These are phyloP conservation scores for Eucriotettix oculatus DNA, from an alignment of 2,888 invertebrate genomes.

Conservation along the genomic window DNA sequence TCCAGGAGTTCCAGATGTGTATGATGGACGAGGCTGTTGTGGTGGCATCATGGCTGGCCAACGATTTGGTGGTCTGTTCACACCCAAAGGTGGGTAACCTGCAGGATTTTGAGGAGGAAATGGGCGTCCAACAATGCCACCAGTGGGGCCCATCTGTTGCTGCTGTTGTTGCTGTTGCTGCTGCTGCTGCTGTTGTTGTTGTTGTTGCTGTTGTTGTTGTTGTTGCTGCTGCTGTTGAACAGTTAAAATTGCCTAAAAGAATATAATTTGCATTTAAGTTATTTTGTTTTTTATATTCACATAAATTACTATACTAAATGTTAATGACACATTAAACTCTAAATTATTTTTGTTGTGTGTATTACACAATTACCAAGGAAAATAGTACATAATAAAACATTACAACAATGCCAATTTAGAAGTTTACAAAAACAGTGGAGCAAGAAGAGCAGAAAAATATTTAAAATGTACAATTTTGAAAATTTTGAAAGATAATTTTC, in stretches of 20 bases:
- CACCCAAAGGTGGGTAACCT: not conserved
- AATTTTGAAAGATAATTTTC: too few species aligned
- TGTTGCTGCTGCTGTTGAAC: conserved; percentile 6
- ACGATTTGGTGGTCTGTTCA: conserved; percentile 30
- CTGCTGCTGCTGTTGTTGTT: conserved; percentile 22
- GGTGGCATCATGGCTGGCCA: conserved; percentile 27
- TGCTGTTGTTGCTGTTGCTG: conserved; percentile 23
- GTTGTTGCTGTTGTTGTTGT: conserved; percentile 14
- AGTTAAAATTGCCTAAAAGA: not conserved
- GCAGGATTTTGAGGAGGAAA: not conserved
- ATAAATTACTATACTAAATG: too few species aligned
- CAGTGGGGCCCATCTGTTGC: conserved; percentile 22
- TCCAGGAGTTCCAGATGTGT: conserved; percentile 16
- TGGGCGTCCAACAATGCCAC: conserved; percentile 9
- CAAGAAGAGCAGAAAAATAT: too few species aligned
- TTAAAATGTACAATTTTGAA: too few species aligned
- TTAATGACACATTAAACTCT: too few species aligned
- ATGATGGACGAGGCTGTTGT: conserved; percentile 12
- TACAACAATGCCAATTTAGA: too few species aligned
- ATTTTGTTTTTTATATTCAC: too few species aligned
- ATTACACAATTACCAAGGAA: too few species aligned
- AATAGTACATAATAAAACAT: too few species aligned
- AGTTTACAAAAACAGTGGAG: too few species aligned
- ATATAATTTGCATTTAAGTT: too few species aligned
- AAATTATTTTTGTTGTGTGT: too few species aligned